These are phyloP conservation scores for Oreochromis grahami DNA, from an alignment of 2,797 vertebrate species.

Conservation along the genomic window DNA sequence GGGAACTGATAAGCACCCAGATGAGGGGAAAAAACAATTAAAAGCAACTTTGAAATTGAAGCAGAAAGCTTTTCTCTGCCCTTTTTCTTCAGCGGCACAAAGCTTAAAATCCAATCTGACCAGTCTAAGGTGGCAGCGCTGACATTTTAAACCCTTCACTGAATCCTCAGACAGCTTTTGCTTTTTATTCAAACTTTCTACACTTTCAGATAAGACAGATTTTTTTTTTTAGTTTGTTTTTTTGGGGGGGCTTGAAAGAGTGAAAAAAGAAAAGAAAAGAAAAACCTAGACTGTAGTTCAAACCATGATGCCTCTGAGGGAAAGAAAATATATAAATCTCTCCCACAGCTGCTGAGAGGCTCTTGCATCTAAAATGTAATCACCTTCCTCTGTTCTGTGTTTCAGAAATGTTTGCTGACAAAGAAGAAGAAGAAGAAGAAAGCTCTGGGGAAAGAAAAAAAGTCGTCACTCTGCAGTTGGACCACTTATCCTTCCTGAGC, in stretches of 20 bases:
- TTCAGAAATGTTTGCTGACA: neutral
- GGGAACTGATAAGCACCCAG: no score
- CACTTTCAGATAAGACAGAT: neutral
- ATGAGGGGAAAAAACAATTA: neutral
- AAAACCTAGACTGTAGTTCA: neutral
- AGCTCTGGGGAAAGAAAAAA: neutral
- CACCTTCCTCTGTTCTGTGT: neutral
- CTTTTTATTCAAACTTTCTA: neutral
- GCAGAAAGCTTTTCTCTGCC: constrained; percentile 24
- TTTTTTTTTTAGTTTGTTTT: neutral
- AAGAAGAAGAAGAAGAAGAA: neutral
- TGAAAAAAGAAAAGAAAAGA: neutral
- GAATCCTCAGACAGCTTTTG: neutral
- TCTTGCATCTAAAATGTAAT: neutral
- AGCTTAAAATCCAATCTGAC: constrained; percentile 33
- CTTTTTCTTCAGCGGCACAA: constrained; percentile 15
- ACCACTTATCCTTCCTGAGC: constrained; percentile 14
- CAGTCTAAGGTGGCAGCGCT: neutral
- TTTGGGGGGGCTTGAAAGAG: no score
- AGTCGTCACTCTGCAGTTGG: neutral
- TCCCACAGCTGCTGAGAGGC: neutral
- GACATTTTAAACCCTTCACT: constrained; percentile 54
- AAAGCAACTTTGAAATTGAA: neutral
- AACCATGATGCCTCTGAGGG: neutral
- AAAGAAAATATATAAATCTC: neutral